Evolutionary conservation across 2,797 vertebrate genomes (phyloP), one percentile per base, ranked within the genome.

Genomic region (Sebastes diaconus): DNA sequence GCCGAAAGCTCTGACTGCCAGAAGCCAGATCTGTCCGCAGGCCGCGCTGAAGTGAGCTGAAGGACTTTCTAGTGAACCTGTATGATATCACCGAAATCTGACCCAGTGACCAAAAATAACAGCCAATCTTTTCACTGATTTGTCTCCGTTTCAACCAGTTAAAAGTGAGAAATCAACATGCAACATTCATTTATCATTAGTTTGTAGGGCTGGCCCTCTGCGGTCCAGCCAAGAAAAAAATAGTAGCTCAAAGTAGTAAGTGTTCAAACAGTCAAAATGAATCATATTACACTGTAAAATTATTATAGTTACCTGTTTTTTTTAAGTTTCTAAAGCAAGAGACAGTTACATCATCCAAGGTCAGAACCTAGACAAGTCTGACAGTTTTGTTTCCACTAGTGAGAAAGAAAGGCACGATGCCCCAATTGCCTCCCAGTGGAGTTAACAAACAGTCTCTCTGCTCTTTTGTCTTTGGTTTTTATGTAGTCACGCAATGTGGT

Each of bases 381-480:
- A 75, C 79, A 78, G 71, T 68, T 81, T 75, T 72, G 66, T 85
- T 87, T 76, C 55, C 39, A 77, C 64, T 61, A 11, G 74, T 67
- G 66, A 81, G 55, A 79, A 74, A 71, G 54, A 81, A 77, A 80
- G 58, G 30, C 71, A 66, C 30, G 9, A 69, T 9, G 6, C 57
- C 66, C 70, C 73, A 67, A 58, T 55, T 76, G 70, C 65, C 77
- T 87, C 89, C 79, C 77, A 50, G 55, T 57, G 46, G 90, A 87
- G 42, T 79, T 70, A 63, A 75, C 79, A 79, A 85, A 85, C 74
- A 59, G 71, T 79, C 68, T 84, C 83, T 81, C 75, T 80, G 79
- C 69, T 79, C 75, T 80, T 77, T 83, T 87, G 74, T 88, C 84
- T 85, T 68, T 70, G 77, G 60, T 83, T 86, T 90, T 90, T 58